These are phyloP conservation scores for Danaus plexippus DNA, from an alignment of 1,140 invertebrate species.

Conservation along the genomic window DNA sequence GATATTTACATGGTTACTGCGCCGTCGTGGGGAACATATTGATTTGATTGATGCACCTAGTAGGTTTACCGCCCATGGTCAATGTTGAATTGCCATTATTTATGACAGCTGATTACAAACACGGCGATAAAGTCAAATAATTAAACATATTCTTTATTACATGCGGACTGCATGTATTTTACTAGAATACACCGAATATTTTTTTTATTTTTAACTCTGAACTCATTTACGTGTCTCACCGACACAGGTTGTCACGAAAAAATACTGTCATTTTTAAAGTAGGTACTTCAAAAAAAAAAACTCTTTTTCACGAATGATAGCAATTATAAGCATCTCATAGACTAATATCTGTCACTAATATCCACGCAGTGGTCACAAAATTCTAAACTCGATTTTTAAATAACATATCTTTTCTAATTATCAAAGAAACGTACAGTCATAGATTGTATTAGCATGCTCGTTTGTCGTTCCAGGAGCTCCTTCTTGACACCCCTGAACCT, in stretches of 20 bases:
- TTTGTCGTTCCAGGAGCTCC: conserved; percentile 79
- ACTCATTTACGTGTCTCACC: conserved; percentile 26
- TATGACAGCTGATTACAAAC: neutral
- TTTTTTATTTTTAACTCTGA: conserved; percentile 33
- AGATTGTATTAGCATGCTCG: conserved; percentile 77
- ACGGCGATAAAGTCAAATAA: no score
- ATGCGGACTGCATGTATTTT: conserved; percentile 8
- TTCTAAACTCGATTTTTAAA: no score
- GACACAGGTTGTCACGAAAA: conserved; percentile 16
- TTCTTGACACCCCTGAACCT: conserved; percentile 84
- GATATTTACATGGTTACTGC: conserved; percentile 43
- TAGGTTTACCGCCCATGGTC: neutral
- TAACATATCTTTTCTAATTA: no score
- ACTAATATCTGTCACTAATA: no score
- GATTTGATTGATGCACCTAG: conserved; percentile 26
- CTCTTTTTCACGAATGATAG: no score
- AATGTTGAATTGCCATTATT: neutral
- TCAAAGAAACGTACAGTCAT: conserved; percentile 74
- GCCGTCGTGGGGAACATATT: conserved; percentile 54
- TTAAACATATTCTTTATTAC: neutral
- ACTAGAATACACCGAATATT: conserved; percentile 15
- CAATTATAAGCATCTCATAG: no score
- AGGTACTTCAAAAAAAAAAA: no score
- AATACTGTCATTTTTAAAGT: neutral
- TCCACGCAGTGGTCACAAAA: no score